Percentiles rank a stretch among this genome's conserved stretches.
These are phyloP conservation scores for Drosophila ustulata DNA, from an alignment of 2,888 invertebrate species.

Conservation along the genomic window DNA sequence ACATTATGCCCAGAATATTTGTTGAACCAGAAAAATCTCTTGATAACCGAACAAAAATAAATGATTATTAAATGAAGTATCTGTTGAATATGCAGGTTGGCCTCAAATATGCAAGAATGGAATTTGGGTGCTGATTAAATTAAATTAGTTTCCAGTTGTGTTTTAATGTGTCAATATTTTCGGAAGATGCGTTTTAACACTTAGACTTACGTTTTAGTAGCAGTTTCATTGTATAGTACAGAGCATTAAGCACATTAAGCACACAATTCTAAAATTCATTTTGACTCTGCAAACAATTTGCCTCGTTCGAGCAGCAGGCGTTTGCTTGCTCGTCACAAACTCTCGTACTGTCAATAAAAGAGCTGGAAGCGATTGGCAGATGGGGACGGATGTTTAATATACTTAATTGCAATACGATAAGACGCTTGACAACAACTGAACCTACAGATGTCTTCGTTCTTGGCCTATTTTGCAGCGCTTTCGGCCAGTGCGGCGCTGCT, in stretches of 20 bases:
- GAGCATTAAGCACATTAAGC: too few relatives aligned
- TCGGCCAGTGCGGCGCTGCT: conserved; percentile 62
- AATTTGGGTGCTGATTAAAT: too few relatives aligned
- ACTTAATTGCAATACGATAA: background rate
- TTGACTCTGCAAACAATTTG: conserved; percentile 2
- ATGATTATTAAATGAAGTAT: background rate
- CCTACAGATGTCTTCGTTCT: conserved; percentile 51
- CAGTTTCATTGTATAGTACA: too few relatives aligned
- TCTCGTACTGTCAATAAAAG: background rate
- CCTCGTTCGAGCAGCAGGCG: conserved; percentile 27
- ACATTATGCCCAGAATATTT: too few relatives aligned
- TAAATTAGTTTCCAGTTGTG: background rate
- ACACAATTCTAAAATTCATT: background rate
- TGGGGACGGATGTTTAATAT: background rate
- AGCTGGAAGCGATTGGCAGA: background rate
- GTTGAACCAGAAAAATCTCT: background rate
- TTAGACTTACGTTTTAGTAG: too few relatives aligned
- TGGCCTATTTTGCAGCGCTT: conserved; percentile 77
- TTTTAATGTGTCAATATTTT: background rate
- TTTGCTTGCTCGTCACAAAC: background rate
- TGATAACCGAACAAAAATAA: background rate
- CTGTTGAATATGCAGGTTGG: background rate
- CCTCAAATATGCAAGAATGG: too few relatives aligned
- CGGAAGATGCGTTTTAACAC: too few relatives aligned
- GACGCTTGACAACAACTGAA: background rate